Base-by-base conservation (phyloP, 2,888 invertebrate genomes). In the Thymelicus acteon region DNA sequence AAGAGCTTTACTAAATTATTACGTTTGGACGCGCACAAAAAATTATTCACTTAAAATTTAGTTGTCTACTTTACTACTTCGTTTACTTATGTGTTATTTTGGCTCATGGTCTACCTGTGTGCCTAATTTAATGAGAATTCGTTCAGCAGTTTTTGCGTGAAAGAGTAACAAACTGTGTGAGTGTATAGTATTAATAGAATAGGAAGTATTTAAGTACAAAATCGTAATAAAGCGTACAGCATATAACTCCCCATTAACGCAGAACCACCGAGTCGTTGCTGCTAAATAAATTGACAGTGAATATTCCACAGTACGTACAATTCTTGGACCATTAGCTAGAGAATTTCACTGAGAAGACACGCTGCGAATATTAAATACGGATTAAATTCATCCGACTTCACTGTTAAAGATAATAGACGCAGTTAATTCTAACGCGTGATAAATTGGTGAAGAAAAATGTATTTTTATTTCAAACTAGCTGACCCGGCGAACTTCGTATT, bases 251-350 rank as follows among this genome's bases (percentile, higher is more conserved):
- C 37, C 49, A 67, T 60, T 67, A 60, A 37, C 6, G 10, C 24
- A 52, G 49, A 52, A 39, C 64, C 15, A n/a, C 15, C 37, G 66
- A 58, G 7, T 60, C 67, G 66, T 47, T 57, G 75, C 76, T 74
- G 49, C 57, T 69, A 77, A 77, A 77, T 79, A 77, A 78, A 78
- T 78, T 75, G 76, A 78, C 75, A 75, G 73, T 70, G 76, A 78
- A 75, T 76, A 78, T 78, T 77, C 74, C 73, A 72, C 73, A 70
- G 74, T 73, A 75, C 72, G 74, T 79, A 75, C 72, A 76, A 77
- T 77, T 78, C 76, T 76, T 75, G 75, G 67, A 69, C 75, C 78
- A 80, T 78, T 80, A 78, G 77, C 72, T 76, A 73, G 73, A 75
- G 73, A 77, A 78, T 79, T 77, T 78, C 76, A 78, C 77, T 76